Evolutionary conservation across 2,888 invertebrate species (phyloP).

Genomic region (Andrena bucephala): DNA sequence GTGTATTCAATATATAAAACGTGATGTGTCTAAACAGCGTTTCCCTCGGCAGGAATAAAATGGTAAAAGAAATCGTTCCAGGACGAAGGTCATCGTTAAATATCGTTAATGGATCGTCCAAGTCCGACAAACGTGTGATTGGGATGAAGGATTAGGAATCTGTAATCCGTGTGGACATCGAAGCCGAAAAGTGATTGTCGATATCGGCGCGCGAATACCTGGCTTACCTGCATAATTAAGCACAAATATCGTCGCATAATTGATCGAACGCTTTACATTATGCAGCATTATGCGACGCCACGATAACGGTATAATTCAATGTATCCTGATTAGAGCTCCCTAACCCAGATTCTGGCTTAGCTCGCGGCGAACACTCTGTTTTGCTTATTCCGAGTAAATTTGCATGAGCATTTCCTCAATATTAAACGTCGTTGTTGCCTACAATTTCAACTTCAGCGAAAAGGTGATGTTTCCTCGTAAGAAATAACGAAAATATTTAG

Average conservation of each 20-base stretch:
- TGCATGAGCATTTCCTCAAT: background rate
- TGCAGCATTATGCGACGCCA: slow-evolving; percentile 68
- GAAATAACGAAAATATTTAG: no score
- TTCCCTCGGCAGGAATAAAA: no score
- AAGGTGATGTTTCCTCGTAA: background rate
- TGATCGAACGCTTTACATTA: slow-evolving; percentile 69
- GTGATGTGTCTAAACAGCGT: no score
- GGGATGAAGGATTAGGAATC: slow-evolving; percentile 51
- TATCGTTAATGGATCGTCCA: slow-evolving; percentile 34
- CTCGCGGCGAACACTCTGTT: slow-evolving; percentile 4
- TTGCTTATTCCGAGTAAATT: background rate
- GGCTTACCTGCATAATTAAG: slow-evolving; percentile 72
- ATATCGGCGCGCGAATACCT: slow-evolving; percentile 68
- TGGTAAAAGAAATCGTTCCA: no score
- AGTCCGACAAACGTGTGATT: slow-evolving; percentile 37
- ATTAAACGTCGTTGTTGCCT: background rate
- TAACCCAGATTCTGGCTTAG: slow-evolving; percentile 59
- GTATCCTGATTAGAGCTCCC: slow-evolving; percentile 65
- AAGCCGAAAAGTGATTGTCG: slow-evolving; percentile 71
- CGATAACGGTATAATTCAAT: slow-evolving; percentile 72
- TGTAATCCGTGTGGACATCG: slow-evolving; percentile 61
- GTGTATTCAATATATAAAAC: background rate
- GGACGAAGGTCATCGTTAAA: slow-evolving; percentile 8
- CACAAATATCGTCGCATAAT: slow-evolving; percentile 71
- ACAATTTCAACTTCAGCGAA: background rate